Evolutionary conservation across 2,888 invertebrate genomes (phyloP).

Genomic region (Catocala fraxini): DNA sequence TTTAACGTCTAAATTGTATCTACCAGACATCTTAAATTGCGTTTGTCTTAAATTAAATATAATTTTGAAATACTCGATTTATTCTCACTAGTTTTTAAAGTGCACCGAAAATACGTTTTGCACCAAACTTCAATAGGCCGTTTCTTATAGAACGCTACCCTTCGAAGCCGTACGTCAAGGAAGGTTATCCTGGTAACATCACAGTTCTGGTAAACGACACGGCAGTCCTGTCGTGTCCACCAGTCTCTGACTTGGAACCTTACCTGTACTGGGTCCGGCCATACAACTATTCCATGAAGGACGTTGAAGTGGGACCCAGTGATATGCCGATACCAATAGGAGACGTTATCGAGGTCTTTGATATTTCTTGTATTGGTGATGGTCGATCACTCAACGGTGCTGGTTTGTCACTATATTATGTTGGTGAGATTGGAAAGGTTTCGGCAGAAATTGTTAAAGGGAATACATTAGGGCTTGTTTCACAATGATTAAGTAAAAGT

Average conservation of each 20-base stretch:
- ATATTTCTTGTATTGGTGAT: constrained; percentile 44
- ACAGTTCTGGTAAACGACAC: constrained; percentile 92
- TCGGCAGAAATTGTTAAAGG: no score
- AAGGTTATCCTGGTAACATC: constrained; percentile 93
- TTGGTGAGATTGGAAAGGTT: background rate
- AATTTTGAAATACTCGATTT: no score
- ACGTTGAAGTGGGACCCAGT: constrained; percentile 76
- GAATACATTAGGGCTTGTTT: no score
- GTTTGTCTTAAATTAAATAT: no score
- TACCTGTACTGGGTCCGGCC: constrained; percentile 93
- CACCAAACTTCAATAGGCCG: constrained; percentile 24
- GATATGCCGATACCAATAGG: constrained; percentile 77
- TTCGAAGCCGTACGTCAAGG: constrained; percentile 94
- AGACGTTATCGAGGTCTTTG: constrained; percentile 77
- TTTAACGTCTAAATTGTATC: no score
- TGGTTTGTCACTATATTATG: constrained; percentile 2
- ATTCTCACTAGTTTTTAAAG: no score
- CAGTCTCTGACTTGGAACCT: constrained; percentile 94
- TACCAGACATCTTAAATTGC: no score
- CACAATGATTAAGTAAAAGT: no score
- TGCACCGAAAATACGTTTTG: constrained; percentile 1
- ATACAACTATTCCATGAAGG: constrained; percentile 73
- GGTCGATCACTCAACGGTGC: constrained; percentile 29
- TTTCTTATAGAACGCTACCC: constrained; percentile 92
- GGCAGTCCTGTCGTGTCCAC: constrained; percentile 92